Evolutionary conservation across 2,888 invertebrate species (phyloP).

Genomic region (Dysmachus trigonus): DNA sequence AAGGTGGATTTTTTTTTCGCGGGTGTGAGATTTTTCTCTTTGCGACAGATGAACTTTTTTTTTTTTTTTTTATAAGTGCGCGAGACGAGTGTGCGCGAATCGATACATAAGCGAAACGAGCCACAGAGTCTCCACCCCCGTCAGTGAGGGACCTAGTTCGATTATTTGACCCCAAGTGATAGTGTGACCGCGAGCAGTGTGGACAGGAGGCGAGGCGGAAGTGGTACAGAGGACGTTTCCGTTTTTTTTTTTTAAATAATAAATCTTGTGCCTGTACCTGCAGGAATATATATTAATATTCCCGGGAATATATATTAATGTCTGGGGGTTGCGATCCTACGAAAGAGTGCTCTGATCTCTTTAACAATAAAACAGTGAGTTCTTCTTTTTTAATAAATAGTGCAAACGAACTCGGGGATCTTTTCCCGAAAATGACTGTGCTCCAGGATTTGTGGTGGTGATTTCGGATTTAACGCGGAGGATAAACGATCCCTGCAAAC

Average conservation of each 20-base stretch:
- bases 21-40: background rate
- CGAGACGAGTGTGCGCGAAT: slow-evolving; percentile 47
- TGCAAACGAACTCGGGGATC: background rate
- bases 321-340: background rate
- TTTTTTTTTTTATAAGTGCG: too few species aligned
- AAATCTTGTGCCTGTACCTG: background rate
- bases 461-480: background rate
- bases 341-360: background rate
- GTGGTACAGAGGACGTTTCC: background rate
- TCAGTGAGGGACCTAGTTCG: background rate
- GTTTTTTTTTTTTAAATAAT: background rate
- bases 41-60: background rate
- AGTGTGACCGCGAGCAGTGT: background rate
- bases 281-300: too few species aligned
- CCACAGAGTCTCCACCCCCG: background rate
- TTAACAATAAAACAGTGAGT: background rate
- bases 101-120: slow-evolving; percentile 31
- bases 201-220: background rate
- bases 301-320: background rate
- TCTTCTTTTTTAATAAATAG: too few species aligned
- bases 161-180: background rate
- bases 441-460: background rate
- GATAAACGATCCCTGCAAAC: background rate
- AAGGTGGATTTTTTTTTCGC: background rate
- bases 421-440: background rate